A percentile compares a stretch with the other conserved stretches of the same genome.
These are phyloP conservation scores for Microcebus lehilahytsara DNA, from an alignment of 2,113 vertebrate species.

Conservation along the genomic window DNA sequence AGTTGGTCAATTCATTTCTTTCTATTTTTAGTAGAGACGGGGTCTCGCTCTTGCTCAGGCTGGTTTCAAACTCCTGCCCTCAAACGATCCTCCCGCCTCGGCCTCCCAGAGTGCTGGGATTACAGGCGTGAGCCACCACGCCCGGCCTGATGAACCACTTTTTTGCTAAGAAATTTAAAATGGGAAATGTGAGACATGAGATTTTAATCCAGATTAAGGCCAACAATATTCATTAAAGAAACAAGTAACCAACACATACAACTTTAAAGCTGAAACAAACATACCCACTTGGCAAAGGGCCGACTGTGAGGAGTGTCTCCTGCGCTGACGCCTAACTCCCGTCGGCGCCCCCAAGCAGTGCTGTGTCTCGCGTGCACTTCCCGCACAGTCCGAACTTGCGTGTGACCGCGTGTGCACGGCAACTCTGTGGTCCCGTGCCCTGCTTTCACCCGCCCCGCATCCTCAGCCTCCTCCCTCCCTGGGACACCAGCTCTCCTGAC, in stretches of 20 bases:
- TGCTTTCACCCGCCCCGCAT: neutral
- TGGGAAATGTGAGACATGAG: neutral
- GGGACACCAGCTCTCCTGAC: neutral
- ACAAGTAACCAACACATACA: neutral
- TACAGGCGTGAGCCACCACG: no score
- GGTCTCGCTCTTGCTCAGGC: no score
- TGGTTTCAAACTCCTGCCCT: no score
- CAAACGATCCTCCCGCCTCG: no score
- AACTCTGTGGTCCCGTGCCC: neutral
- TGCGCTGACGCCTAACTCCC: accelerated
- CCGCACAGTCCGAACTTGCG: neutral
- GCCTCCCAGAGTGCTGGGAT: no score
- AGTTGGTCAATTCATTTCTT: no score
- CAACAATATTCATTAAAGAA: neutral
- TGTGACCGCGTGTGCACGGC: accelerated
- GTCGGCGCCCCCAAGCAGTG: neutral
- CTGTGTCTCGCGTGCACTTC: neutral
- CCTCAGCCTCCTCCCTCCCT: neutral
- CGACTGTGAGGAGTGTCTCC: neutral
- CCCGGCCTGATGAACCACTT: neutral
- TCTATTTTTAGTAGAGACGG: no score
- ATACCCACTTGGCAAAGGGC: neutral
- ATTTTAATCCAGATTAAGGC: neutral
- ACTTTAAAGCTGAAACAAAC: neutral
- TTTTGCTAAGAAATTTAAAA: neutral